Conservation (phyloP, 2,113 vertebrate genomes). For the Puma concolor region DNA sequence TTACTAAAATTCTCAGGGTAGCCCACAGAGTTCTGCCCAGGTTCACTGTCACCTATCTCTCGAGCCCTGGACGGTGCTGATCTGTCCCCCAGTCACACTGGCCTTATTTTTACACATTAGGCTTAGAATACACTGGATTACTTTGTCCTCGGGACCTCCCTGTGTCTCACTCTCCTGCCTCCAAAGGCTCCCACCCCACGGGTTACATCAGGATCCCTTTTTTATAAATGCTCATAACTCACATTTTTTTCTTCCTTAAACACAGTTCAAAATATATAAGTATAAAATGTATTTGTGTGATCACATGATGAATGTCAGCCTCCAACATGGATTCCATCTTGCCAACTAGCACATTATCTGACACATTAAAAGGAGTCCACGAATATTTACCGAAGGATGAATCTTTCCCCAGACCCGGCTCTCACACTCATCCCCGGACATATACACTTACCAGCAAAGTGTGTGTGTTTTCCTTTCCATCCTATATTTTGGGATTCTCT, state of each 20-base stretch:
- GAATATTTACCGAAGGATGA: background rate
- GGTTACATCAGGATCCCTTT: background rate
- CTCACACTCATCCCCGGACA: rapidly evolving
- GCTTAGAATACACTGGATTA: rapidly evolving
- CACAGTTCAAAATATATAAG: background rate
- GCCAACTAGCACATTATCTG: background rate
- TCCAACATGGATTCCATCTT: background rate
- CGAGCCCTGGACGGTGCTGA: background rate
- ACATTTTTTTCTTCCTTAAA: background rate
- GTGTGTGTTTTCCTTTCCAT: background rate
- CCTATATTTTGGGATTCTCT: background rate
- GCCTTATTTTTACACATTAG: background rate
- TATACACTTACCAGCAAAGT: background rate
- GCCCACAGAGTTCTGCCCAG: background rate
- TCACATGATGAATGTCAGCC: background rate
- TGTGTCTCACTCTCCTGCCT: background rate
- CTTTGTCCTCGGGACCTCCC: background rate
- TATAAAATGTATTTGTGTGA: background rate
- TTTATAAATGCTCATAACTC: background rate
- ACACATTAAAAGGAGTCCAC: background rate
- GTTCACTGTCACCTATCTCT: background rate
- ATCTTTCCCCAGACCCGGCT: background rate
- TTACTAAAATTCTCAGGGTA: background rate
- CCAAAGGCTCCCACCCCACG: rapidly evolving
- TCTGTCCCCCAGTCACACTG: background rate